These are phyloP conservation scores for Apis laboriosa DNA, from an alignment of 1,140 invertebrate genomes.

Conservation along the genomic window DNA sequence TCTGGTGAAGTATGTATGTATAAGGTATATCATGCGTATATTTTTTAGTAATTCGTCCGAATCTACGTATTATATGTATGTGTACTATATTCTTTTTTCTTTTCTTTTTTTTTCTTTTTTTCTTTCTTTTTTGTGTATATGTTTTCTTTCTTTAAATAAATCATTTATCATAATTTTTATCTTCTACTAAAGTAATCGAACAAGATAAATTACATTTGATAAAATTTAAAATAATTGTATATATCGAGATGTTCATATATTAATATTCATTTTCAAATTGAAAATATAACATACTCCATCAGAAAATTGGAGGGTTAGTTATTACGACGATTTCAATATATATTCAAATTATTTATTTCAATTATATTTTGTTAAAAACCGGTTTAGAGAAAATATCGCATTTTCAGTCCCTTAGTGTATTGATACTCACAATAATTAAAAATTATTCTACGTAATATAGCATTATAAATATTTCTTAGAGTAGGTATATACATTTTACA, in stretches of 20 bases:
- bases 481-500: no score
- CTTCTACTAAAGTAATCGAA: not conserved
- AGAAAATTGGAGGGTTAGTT: conserved; percentile 34
- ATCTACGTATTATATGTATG: no score
- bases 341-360: conserved; percentile 29
- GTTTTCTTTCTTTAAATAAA: not conserved
- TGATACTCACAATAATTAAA: not conserved
- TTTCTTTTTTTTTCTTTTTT: not conserved
- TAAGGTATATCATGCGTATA: not conserved
- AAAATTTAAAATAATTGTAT: not conserved
- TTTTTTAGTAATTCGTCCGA: no score
- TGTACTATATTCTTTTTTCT: no score
- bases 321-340: not conserved
- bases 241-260: not conserved
- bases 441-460: not conserved
- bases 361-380: conserved; percentile 31
- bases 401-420: conserved; percentile 19
- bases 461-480: not conserved
- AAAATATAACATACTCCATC: conserved; percentile 9
- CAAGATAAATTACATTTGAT: not conserved
- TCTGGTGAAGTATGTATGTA: conserved; percentile 21
- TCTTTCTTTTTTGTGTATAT: not conserved
- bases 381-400: conserved; percentile 44
- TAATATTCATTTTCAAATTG: not conserved
- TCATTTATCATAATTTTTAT: not conserved